phyloP scores from a whole-genome alignment of 2,113 vertebrate species.

The Rattus norvegicus region DNA sequence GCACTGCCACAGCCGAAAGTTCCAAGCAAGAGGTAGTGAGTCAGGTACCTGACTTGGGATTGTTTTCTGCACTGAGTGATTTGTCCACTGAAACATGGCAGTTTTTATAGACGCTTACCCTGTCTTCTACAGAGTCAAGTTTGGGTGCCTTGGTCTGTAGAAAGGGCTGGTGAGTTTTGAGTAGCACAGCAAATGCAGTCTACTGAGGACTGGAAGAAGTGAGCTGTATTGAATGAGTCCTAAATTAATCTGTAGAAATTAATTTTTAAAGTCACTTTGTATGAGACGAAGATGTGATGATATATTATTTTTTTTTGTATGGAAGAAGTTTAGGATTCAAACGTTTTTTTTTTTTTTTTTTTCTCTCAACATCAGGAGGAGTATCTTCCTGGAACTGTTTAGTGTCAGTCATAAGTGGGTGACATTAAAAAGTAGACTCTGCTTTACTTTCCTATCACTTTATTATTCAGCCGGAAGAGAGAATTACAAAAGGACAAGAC shows the following conservation, averaged over 20 bases:
- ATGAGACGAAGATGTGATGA: not conserved
- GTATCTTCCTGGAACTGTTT: not conserved
- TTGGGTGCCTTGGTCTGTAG: not conserved
- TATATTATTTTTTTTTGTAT: not conserved
- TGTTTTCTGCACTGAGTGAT: not conserved
- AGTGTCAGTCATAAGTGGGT: not conserved
- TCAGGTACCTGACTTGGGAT: accelerated
- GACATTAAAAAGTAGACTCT: not conserved
- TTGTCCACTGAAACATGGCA: not conserved
- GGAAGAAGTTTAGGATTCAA: not conserved
- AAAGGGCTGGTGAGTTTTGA: not conserved
- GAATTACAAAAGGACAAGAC: not conserved
- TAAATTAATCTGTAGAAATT: not conserved
- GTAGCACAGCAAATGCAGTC: not conserved
- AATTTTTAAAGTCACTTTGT: not conserved
- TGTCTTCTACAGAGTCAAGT: not conserved
- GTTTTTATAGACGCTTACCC: not conserved
- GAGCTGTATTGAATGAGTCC: accelerated
- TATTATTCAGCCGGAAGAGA: not conserved
- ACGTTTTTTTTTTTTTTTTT: not conserved
- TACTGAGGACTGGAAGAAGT: too few relatives aligned
- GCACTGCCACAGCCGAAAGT: not conserved
- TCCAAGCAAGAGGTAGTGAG: accelerated
- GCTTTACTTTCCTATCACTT: not conserved
- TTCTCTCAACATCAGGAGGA: not conserved